Base-by-base conservation (phyloP, 2,888 invertebrate genomes). In the Erebia palarica region DNA sequence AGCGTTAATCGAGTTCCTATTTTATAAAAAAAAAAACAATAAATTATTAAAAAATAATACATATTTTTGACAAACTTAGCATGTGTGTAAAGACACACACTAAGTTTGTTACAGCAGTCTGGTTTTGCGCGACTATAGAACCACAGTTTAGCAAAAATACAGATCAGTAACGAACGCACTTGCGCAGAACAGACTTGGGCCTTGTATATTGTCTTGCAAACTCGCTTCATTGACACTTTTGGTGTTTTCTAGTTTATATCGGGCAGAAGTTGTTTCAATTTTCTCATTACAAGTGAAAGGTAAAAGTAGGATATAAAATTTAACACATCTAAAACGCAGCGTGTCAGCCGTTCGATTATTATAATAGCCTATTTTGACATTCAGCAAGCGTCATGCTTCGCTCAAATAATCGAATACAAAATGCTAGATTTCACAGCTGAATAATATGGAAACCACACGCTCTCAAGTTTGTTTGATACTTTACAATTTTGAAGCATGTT, bases 101-200 rank as follows among this genome's bases (percentile, higher is more conserved):
- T 36, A 36, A 36, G 36, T 36, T 36, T 36, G 36, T 36, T 36
- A 36, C 36, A 36, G 14, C 21, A 58, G 36, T 16, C 18, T 69
- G 36, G 18, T 63, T 63, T 63, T 63, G 63, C 63, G 49, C 47
- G 63, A 63, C 63, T 63, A 63, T 47, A 63, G n/a, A 21, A 9
- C 21, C 63, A 14, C 49, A 49, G 63, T 49, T 21, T 21, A 63
- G 63, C 47, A 21, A 63, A 13, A 47, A 14, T 63, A 63, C 63
- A 63, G 63, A 49, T 49, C 18, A 21, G 8, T 11, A 44, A 27
- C 13, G 47, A 55, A 10, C 18, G 10, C 18, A 44, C 13, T 44
- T 42, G 3, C 10, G 42, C 42, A 60, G 42, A 44, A 0, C 61
- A 10, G 16, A 61, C 42, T 36, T n/a, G 59, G 36, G 14, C 59